Base-by-base conservation (phyloP, 2,113 vertebrate genomes). In the Phocoena phocoena region DNA sequence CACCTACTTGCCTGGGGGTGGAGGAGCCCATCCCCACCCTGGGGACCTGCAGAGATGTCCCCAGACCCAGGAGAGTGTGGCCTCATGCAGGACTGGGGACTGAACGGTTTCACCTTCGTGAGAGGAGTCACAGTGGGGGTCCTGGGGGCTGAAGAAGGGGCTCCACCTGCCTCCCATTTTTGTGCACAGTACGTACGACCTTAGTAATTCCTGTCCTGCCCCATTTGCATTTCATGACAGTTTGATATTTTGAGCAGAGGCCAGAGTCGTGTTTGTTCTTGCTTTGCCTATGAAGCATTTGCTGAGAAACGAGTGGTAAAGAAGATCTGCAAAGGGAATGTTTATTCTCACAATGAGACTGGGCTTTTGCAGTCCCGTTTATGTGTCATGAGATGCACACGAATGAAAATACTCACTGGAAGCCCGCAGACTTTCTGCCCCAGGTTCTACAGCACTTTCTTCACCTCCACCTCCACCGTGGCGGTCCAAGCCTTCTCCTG, bases 171-270 rank as follows among this genome's bases (percentile, higher is more conserved):
- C 33, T 33, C 38, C 8, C 4, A 7, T 21, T 44, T 50, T 15
- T 10, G 17, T 21, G 6, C 14, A 15, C 7, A 4, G 8, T 15
- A 6, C 0, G 8, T 15, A 6, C 0, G 12, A 15, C 47, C 41
- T 53, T 11, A 20, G 60, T 67, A 10, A 74, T 18, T 31, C 50
- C 11, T 5, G 13, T 41, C 33, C 71, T 63, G 60, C 17, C 41
- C 41, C 1, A 4, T 63, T 50, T 89, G 79, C 38, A 11, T 55
- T 47, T 50, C 36, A 1, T 8, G 76, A 47, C 38, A 3, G n/a
- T 25, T 67, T 67, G 92, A 38, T 81, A 31, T 73, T 73, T 53
- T 38, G 65, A 90, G 65, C 84, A 36, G 5, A 21, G 17, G 28
- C 4, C 44, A 41, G 63, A 23, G 60, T 36, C 6, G 0, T 9